Conservation (phyloP, 2,113 vertebrate species). For the Falcunculus frontatus region DNA sequence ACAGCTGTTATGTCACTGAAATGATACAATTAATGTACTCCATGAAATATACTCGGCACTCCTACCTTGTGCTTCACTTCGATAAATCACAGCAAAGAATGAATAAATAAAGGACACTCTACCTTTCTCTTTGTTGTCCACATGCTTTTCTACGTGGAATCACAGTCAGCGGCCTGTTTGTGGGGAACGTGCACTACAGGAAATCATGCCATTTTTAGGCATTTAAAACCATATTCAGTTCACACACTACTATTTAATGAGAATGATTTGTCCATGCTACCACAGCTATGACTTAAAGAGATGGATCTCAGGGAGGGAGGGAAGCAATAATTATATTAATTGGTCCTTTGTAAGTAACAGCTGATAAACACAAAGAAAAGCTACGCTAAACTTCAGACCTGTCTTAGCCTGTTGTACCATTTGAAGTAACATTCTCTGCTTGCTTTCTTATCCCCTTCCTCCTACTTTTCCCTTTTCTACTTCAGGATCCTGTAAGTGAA, state of each 20-base stretch:
- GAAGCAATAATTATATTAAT: neutral
- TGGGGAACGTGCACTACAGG: neutral
- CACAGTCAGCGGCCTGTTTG: neutral
- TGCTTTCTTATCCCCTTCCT: neutral
- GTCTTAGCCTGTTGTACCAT: neutral
- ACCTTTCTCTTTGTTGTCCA: neutral
- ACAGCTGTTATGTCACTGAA: neutral
- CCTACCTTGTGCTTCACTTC: neutral
- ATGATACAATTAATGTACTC: neutral
- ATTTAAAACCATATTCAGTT: neutral
- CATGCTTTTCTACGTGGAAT: rapidly evolving
- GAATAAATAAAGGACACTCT: neutral
- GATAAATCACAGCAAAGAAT: neutral
- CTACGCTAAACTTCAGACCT: neutral
- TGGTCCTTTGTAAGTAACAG: neutral
- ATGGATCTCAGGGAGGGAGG: neutral
- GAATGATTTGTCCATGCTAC: neutral
- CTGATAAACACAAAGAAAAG: neutral
- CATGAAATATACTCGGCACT: neutral
- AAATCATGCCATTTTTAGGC: neutral
- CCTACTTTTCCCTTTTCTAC: neutral
- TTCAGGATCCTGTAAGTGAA: neutral
- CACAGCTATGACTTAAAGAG: neutral
- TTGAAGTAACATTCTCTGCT: neutral
- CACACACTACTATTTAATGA: neutral